A percentile compares a stretch with the other conserved stretches of the same genome.
Conservation (phyloP, 2,888 invertebrate genomes). For the Julus scandinavius region DNA sequence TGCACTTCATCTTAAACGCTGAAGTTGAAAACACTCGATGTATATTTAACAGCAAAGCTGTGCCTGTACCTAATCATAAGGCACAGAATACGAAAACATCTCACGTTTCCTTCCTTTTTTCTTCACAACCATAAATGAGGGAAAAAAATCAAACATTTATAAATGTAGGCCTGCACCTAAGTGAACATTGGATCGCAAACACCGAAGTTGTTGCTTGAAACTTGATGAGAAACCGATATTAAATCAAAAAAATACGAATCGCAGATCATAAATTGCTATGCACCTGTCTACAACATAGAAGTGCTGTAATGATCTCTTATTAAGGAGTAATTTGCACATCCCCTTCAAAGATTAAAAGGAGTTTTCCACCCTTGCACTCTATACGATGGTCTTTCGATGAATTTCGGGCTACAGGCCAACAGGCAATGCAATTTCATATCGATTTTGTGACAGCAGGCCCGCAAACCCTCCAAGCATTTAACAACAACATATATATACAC, state of each 20-base stretch:
- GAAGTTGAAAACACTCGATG: not conserved
- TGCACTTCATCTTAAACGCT: constrained; percentile 27
- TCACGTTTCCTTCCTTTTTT: not conserved
- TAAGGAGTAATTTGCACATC: constrained; percentile 25
- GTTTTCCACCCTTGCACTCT: not conserved
- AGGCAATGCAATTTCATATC: constrained; percentile 14
- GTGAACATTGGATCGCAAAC: constrained; percentile 11
- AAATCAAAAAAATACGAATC: constrained; percentile 6
- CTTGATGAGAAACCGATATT: constrained; percentile 3
- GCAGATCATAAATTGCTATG: not conserved
- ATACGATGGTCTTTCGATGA: constrained; percentile 19
- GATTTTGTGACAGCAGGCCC: constrained; percentile 26
- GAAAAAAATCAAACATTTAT: not conserved
- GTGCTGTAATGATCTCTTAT: constrained; percentile 1
- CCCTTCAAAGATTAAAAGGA: constrained; percentile 1
- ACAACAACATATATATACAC: not conserved
- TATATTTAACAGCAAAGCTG: constrained; percentile 33
- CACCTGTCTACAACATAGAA: not conserved
- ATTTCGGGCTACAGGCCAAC: constrained; percentile 23
- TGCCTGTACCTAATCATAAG: constrained; percentile 11
- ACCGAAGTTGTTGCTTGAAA: not conserved
- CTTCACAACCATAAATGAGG: not conserved
- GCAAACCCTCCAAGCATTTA: not conserved
- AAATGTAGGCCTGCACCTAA: not conserved
- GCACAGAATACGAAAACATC: not conserved